These are phyloP conservation scores for Halictus ligatus DNA, from an alignment of 2,888 invertebrate species.

Conservation along the genomic window DNA sequence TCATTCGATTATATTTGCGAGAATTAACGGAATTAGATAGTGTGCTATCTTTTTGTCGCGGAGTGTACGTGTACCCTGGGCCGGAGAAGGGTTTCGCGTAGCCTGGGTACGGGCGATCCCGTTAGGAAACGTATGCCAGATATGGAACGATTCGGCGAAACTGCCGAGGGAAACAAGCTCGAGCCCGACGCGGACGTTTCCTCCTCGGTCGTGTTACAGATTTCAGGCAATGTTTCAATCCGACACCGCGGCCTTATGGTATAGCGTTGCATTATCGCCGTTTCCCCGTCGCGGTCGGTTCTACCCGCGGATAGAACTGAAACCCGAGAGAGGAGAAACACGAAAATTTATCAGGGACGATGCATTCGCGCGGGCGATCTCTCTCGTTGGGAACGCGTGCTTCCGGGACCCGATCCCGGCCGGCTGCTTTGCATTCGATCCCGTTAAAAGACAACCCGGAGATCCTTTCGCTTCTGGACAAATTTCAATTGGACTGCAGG, in stretches of 20 bases:
- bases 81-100: neutral
- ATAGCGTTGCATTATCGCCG: slow-evolving; percentile 37
- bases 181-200: slow-evolving; percentile 3
- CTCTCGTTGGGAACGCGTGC: neutral
- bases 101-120: slow-evolving; percentile 29
- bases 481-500: slow-evolving; percentile 46
- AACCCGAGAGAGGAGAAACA: slow-evolving; percentile 45
- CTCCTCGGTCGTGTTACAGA: slow-evolving; percentile 20
- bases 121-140: slow-evolving; percentile 52
- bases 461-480: slow-evolving; percentile 50
- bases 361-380: neutral
- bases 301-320: slow-evolving; percentile 21
- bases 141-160: slow-evolving; percentile 57
- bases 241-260: neutral
- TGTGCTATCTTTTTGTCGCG: too few species aligned
- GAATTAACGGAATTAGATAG: too few species aligned
- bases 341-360: slow-evolving; percentile 48
- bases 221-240: slow-evolving; percentile 43
- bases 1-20: too few species aligned
- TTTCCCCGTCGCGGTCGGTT: neutral
- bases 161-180: slow-evolving; percentile 22
- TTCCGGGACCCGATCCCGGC: neutral
- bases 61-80: neutral
- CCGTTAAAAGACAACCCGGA: slow-evolving; percentile 65
- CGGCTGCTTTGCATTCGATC: slow-evolving; percentile 65